phyloP scores from a whole-genome alignment of 2,113 vertebrate species.

The Apodemus sylvaticus region DNA sequence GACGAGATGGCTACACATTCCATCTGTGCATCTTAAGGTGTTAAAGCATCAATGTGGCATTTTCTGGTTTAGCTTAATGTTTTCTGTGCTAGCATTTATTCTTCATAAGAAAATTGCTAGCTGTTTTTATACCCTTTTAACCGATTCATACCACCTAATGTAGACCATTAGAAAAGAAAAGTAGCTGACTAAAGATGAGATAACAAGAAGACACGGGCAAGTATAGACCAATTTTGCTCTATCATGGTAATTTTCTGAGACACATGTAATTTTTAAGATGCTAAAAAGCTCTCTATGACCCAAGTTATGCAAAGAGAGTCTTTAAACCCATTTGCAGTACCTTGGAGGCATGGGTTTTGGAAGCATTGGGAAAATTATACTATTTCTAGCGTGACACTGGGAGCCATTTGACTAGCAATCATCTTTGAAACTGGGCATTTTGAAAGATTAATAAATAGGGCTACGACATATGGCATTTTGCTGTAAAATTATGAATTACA shows the following conservation, averaged over 20 bases:
- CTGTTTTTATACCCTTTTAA: conserved; percentile 47
- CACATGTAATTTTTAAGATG: neutral
- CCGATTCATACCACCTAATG: conserved; percentile 4
- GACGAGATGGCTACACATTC: neutral
- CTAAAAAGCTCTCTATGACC: neutral
- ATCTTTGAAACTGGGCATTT: neutral
- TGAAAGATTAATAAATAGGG: neutral
- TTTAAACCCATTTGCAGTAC: neutral
- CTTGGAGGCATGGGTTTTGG: neutral
- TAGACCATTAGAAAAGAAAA: conserved; percentile 32
- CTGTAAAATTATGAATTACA: conserved; percentile 34
- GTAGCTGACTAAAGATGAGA: neutral
- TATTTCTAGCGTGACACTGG: neutral
- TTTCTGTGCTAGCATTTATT: conserved; percentile 34
- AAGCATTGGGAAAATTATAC: neutral
- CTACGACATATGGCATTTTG: neutral
- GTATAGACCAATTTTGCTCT: neutral
- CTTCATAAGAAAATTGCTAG: conserved; percentile 43
- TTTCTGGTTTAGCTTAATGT: neutral
- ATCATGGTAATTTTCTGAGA: conserved; percentile 28
- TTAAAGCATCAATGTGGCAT: neutral
- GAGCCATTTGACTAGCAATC: neutral
- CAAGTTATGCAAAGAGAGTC: neutral
- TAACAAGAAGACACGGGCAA: conserved; percentile 32
- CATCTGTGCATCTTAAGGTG: neutral